A percentile compares a stretch with the other conserved stretches of the same genome.
phyloP scores from a whole-genome alignment of 2,888 invertebrate species.

The Cenopis cana region DNA sequence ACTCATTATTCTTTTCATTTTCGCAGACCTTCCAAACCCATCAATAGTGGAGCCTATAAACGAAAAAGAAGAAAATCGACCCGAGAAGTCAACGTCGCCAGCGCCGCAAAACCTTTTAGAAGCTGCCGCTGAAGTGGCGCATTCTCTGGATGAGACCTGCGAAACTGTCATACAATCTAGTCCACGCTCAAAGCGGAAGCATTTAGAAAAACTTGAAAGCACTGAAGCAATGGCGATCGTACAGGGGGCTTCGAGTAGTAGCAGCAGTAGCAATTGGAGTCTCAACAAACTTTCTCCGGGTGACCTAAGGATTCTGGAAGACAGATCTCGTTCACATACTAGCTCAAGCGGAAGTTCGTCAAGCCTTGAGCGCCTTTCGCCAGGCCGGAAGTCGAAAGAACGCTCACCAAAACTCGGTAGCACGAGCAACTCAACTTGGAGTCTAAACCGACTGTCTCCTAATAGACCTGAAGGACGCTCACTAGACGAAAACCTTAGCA shows the following conservation, averaged over 20 bases:
- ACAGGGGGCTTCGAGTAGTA: slow-evolving; percentile 80
- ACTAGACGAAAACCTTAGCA: slow-evolving; percentile 76
- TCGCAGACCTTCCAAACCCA: slow-evolving; percentile 66
- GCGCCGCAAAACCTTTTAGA: slow-evolving; percentile 84
- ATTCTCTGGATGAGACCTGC: slow-evolving; percentile 88
- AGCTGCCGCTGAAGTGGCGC: slow-evolving; percentile 88
- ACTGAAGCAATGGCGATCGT: slow-evolving; percentile 77
- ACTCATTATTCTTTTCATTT: slow-evolving; percentile 40
- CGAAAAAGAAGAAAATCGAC: slow-evolving; percentile 54
- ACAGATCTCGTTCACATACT: slow-evolving; percentile 78
- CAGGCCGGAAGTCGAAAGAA: slow-evolving; percentile 80
- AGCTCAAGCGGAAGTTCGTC: slow-evolving; percentile 83
- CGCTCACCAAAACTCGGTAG: slow-evolving; percentile 81
- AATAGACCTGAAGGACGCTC: slow-evolving; percentile 81
- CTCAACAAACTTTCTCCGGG: slow-evolving; percentile 81
- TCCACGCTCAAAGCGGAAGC: slow-evolving; percentile 81
- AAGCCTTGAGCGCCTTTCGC: slow-evolving; percentile 79
- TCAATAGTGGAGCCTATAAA: slow-evolving; percentile 57
- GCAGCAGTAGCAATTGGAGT: slow-evolving; percentile 83
- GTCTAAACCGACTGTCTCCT: slow-evolving; percentile 78
- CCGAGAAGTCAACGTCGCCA: slow-evolving; percentile 63
- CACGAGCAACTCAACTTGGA: slow-evolving; percentile 82
- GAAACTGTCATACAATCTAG: slow-evolving; percentile 88
- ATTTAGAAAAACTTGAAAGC: slow-evolving; percentile 80
- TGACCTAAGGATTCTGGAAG: slow-evolving; percentile 79